phyloP scores from a whole-genome alignment of 1,140 invertebrate genomes.

The Hylyphantes graminicola region DNA sequence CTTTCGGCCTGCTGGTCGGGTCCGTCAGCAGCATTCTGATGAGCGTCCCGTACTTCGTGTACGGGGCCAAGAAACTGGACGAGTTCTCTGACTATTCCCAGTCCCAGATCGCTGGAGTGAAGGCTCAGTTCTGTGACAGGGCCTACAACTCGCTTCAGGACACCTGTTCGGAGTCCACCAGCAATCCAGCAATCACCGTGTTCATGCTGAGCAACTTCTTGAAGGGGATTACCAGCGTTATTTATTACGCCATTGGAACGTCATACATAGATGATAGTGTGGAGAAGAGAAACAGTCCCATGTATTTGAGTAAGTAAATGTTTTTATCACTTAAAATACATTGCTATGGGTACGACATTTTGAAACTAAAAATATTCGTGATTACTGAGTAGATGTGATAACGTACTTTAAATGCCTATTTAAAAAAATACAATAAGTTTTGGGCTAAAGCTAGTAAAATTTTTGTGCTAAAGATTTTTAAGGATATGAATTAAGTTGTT shows the following conservation, averaged over 20 bases:
- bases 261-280: conserved; percentile 95
- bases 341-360: too few species aligned
- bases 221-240: conserved; percentile 76
- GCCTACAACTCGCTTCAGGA: conserved; percentile 29
- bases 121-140: conserved; percentile 47
- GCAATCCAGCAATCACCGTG: conserved; percentile 16
- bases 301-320: conserved; percentile 83
- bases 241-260: conserved; percentile 89
- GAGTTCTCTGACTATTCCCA: background rate
- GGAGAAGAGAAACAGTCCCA: conserved; percentile 86
- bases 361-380: too few species aligned
- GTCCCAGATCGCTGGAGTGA: background rate
- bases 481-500: too few species aligned
- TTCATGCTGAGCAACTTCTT: conserved; percentile 54
- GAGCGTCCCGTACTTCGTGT: conserved; percentile 77
- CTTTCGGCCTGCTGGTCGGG: conserved; percentile 77
- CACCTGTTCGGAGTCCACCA: background rate
- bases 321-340: background rate
- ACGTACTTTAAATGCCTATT: too few species aligned
- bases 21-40: conserved; percentile 76
- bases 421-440: too few species aligned
- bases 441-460: too few species aligned
- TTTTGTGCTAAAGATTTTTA: too few species aligned
- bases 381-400: too few species aligned
- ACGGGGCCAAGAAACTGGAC: conserved; percentile 69